Evolutionary conservation across 1,140 invertebrate genomes (phyloP).

Genomic region (Steinernema feltiae): DNA sequence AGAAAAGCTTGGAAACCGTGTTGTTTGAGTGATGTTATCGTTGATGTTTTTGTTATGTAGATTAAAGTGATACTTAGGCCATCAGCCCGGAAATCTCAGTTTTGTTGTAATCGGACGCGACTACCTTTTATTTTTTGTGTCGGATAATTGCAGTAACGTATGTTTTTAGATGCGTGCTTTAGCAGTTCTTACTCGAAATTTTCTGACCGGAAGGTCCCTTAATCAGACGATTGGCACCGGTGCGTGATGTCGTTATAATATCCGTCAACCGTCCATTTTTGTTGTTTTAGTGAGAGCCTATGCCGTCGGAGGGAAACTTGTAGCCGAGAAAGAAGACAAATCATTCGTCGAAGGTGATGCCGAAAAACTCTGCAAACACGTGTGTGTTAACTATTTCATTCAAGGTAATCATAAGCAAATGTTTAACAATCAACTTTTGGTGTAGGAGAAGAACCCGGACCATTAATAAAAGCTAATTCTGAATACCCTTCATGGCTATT

Average conservation of each 20-base stretch:
- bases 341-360: constrained; percentile 35
- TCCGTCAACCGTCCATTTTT: background rate
- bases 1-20: constrained; percentile 1
- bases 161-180: background rate
- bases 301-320: constrained; percentile 21
- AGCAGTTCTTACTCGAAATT: background rate
- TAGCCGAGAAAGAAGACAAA: constrained; percentile 34
- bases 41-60: constrained; percentile 6
- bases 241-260: background rate
- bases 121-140: background rate
- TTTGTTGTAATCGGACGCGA: too few species aligned
- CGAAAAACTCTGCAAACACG: constrained; percentile 27
- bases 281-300: background rate
- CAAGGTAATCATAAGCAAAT: constrained; percentile 19
- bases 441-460: constrained; percentile 38
- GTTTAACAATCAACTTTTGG: background rate
- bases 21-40: constrained; percentile 23
- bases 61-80: background rate
- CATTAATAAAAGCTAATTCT: constrained; percentile 30
- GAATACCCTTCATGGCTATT: constrained; percentile 40
- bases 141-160: background rate
- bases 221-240: background rate
- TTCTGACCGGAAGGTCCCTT: background rate
- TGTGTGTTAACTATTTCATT: constrained; percentile 35
- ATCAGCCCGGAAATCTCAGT: too few species aligned